Evolutionary conservation across 2,113 vertebrate genomes (phyloP), one percentile per base, ranked within the genome.

Genomic region (Ophthalmolycus amberensis): DNA sequence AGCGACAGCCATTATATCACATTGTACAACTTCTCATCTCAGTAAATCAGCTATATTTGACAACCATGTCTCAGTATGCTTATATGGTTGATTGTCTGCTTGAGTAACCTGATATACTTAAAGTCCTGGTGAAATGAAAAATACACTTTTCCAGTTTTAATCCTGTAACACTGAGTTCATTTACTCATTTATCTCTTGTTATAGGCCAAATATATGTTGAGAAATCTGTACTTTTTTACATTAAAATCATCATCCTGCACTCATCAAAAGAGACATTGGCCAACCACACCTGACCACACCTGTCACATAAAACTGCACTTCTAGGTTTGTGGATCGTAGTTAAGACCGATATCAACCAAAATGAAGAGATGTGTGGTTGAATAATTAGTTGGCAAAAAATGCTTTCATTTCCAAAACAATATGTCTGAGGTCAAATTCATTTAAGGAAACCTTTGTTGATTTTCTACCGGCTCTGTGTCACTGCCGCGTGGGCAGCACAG

Each of bases 41-140:
- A 71, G 32, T 66, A 59, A 82, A 74, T 73, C 50, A 37, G 34
- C n/a, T 50, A 11, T 9, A 70, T 76, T 59, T 56, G 40, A 65
- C 66, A 83, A 40, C 29, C 37, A 27, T 22, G 68, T 42, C n/a
- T 71, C 65, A 65, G 62, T 46, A 38, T 48, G 65, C 56, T 52
- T 56, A 37, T 40, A 32, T 52, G 67, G 48, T 50, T 64, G 68
- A 56, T 63, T 79, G 56, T 46, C 58, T 72, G 56, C 3, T 29
- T 85, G 68, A 79, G 58, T 71, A 73, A 78, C 64, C 70, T 78
- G 75, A 80, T 85, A 76, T 77, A 75, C 20, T 44, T 60, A 42
- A 42, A 42, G 40, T 42, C 40, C 40, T 11, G 40, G 10, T 42
- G 40, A 42, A 42, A 42, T 42, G 10, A 42, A 9, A 42, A 4